Percentiles rank a stretch among this genome's conserved stretches.
These are phyloP conservation scores for Lucilia cuprina DNA, from an alignment of 1,140 invertebrate genomes.

Conservation along the genomic window DNA sequence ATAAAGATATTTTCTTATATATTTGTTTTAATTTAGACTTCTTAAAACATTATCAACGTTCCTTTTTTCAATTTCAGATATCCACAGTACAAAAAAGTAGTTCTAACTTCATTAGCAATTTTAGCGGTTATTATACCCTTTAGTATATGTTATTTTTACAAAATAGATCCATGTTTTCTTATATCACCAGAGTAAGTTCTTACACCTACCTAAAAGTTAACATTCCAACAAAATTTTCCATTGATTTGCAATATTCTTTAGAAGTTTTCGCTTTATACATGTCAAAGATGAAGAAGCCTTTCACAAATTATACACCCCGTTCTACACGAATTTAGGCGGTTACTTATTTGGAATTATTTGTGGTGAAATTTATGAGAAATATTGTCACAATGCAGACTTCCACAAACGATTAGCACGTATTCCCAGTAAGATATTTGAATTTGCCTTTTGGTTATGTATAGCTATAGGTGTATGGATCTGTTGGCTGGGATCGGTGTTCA, in stretches of 20 bases:
- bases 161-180: constrained; percentile 63
- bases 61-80: constrained; percentile 47
- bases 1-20: no score
- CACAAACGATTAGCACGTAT: not conserved
- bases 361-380: constrained; percentile 47
- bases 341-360: constrained; percentile 52
- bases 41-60: no score
- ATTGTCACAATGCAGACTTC: constrained; percentile 21
- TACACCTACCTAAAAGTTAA: not conserved
- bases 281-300: constrained; percentile 53
- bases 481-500: constrained; percentile 51
- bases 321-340: constrained; percentile 57
- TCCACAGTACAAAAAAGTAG: constrained; percentile 48
- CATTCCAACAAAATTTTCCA: no score
- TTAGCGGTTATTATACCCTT: constrained; percentile 62
- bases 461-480: constrained; percentile 43
- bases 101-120: constrained; percentile 47
- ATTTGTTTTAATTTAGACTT: no score
- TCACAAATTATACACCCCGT: constrained; percentile 47
- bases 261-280: constrained; percentile 53
- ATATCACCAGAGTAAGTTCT: constrained; percentile 64
- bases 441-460: constrained; percentile 46
- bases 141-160: constrained; percentile 61
- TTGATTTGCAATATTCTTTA: constrained; percentile 25
- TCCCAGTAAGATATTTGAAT: constrained; percentile 38